These are phyloP conservation scores for Oophaga sylvatica DNA, from an alignment of 2,797 vertebrate genomes.

Conservation along the genomic window DNA sequence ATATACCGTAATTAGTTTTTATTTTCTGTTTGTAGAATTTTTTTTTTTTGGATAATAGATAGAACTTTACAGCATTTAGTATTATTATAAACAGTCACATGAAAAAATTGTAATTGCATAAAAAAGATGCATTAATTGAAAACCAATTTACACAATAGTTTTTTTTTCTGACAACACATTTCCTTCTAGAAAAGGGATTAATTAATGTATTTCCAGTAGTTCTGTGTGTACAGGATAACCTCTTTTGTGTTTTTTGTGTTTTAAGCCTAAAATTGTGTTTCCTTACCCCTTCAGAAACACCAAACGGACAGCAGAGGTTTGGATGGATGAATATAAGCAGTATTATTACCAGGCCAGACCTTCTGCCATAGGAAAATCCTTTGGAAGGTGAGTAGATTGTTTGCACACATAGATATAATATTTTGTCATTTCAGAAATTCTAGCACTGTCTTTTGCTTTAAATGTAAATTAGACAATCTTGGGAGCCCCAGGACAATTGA, in stretches of 20 bases:
- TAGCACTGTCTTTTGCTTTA: not conserved
- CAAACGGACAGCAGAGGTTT: conserved; percentile 93
- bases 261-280: not conserved
- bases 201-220: not conserved
- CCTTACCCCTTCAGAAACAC: conserved; percentile 83
- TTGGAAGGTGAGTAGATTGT: conserved; percentile 83
- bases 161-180: not conserved
- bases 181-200: not conserved
- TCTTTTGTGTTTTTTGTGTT: not conserved
- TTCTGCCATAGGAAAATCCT: conserved; percentile 91
- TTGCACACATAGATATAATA: not conserved
- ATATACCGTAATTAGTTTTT: too few species aligned
- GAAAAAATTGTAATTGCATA: too few species aligned
- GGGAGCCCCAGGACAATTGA: not conserved
- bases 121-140: too few species aligned
- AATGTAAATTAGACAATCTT: not conserved
- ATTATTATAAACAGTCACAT: too few species aligned
- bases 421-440: not conserved
- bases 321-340: conserved; percentile 99
- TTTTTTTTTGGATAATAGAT: too few species aligned
- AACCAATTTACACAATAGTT: too few species aligned
- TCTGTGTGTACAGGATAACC: not conserved
- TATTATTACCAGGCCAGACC: conserved; percentile 95
- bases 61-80: too few species aligned
- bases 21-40: too few species aligned